Percentiles rank a stretch among this genome's conserved stretches.
Evolutionary conservation across 1,140 invertebrate species (phyloP).

Genomic region (Drosophila serrata): DNA sequence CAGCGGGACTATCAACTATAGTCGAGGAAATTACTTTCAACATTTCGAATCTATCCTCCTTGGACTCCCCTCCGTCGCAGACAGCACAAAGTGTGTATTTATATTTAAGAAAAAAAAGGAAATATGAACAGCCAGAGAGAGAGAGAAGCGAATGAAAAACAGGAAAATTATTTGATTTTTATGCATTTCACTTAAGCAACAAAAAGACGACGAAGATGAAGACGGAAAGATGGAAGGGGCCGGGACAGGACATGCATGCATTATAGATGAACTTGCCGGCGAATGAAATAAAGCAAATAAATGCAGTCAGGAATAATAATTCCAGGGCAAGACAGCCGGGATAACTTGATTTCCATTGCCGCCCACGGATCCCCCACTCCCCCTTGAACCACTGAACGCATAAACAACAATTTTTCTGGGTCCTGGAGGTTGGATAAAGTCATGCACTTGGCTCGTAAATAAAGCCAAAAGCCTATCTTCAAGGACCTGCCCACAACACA

Average conservation of each 20-base stretch:
- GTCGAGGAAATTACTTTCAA: constrained; percentile 81
- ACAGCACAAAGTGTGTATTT: constrained; percentile 68
- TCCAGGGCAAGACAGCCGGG: constrained; percentile 61
- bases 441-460: constrained; percentile 72
- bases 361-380: not conserved
- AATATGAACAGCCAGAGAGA: not conserved
- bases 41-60: constrained; percentile 63
- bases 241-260: constrained; percentile 58
- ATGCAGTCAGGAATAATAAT: constrained; percentile 82
- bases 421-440: constrained; percentile 40
- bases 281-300: constrained; percentile 77
- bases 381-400: constrained; percentile 29
- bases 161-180: constrained; percentile 84
- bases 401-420: constrained; percentile 65
- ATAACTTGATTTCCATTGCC: constrained; percentile 65
- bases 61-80: not conserved
- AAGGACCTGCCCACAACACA: constrained; percentile 50
- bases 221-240: constrained; percentile 1
- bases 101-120: constrained; percentile 45
- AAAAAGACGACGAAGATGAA: constrained; percentile 52
- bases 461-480: constrained; percentile 64
- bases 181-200: constrained; percentile 78
- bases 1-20: constrained; percentile 71
- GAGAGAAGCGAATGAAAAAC: constrained; percentile 61
- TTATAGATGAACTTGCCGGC: constrained; percentile 77